A percentile compares a stretch with the other conserved stretches of the same genome.
phyloP scores from a whole-genome alignment of 2,797 vertebrate species.

The Lemur catta region DNA sequence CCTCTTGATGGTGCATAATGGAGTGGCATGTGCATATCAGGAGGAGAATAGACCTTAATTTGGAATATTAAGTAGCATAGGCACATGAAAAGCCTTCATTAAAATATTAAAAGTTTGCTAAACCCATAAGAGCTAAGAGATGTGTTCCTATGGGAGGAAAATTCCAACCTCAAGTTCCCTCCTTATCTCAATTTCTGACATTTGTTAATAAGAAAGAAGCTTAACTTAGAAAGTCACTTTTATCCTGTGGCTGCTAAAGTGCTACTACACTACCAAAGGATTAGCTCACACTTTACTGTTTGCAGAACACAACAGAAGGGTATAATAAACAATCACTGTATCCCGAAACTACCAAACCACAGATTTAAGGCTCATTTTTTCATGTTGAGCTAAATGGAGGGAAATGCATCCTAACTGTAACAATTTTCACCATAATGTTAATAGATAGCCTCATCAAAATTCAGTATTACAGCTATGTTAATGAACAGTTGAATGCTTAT shows the following conservation, averaged over 20 bases:
- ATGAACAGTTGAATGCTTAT: background rate
- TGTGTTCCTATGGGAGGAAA: conserved; percentile 49
- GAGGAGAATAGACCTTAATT: conserved; percentile 69
- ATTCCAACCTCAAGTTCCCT: conserved; percentile 42
- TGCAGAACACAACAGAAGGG: background rate
- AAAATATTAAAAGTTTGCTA: conserved; percentile 71
- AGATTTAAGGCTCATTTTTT: background rate
- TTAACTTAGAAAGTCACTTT: conserved; percentile 61
- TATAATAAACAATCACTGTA: background rate
- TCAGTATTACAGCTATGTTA: background rate
- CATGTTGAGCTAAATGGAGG: background rate
- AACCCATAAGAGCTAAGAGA: conserved; percentile 56
- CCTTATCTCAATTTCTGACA: conserved; percentile 67
- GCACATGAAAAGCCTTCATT: conserved; percentile 71
- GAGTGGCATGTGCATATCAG: conserved; percentile 66
- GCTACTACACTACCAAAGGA: background rate
- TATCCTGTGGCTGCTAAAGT: conserved; percentile 37
- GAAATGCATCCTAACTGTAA: background rate
- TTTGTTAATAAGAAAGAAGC: conserved; percentile 69
- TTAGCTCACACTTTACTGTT: conserved; percentile 32
- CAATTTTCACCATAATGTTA: background rate
- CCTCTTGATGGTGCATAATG: conserved; percentile 72
- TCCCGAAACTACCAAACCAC: background rate
- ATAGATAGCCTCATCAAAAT: background rate
- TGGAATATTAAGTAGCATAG: conserved; percentile 57